A percentile compares a stretch with the other conserved stretches of the same genome.
These are phyloP conservation scores for Creontiades dilutus DNA, from an alignment of 2,888 invertebrate species.

Conservation along the genomic window DNA sequence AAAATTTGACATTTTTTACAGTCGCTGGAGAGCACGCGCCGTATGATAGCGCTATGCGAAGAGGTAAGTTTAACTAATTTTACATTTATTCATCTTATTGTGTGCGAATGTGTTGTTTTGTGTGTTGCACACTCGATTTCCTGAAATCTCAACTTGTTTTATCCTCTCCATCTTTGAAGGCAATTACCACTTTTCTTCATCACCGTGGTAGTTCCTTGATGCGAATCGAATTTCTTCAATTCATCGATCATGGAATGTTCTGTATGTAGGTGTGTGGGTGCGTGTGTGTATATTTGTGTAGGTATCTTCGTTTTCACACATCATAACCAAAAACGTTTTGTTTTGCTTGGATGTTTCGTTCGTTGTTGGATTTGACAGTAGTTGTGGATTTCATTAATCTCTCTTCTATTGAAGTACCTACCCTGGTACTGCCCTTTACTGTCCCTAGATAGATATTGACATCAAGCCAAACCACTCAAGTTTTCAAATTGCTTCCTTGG, in stretches of 20 bases:
- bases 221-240: conserved; percentile 3
- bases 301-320: background rate
- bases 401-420: background rate
- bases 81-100: conserved; percentile 43
- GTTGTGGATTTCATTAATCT: background rate
- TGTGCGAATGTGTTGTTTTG: conserved; percentile 65
- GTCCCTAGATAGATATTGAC: too few species aligned
- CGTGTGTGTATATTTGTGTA: background rate
- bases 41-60: conserved; percentile 95
- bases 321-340: background rate
- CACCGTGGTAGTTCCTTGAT: background rate
- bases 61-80: conserved; percentile 82
- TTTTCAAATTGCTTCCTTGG: too few species aligned
- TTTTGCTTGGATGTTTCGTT: background rate
- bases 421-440: too few species aligned
- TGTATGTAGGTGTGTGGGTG: background rate
- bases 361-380: background rate
- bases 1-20: conserved; percentile 80
- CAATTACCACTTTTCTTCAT: conserved; percentile 36
- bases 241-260: conserved; percentile 19
- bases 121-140: conserved; percentile 57
- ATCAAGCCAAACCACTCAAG: too few species aligned
- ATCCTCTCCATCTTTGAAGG: conserved; percentile 12
- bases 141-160: conserved; percentile 44
- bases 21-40: conserved; percentile 94